phyloP scores from a whole-genome alignment of 2,888 invertebrate species.

The Tetramorium bicarinatum region DNA sequence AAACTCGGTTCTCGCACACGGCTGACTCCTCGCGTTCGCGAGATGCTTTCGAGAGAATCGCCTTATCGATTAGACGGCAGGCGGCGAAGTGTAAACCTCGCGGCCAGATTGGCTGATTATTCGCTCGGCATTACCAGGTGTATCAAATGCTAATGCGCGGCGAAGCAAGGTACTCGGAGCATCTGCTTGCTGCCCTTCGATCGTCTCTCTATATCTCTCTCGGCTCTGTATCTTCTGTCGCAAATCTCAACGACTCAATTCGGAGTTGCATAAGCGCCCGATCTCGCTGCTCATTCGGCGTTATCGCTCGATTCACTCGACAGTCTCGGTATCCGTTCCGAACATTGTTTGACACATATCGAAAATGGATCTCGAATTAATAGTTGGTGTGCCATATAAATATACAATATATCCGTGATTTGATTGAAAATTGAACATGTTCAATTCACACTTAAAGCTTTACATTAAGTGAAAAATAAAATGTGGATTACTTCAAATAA shows the following conservation, averaged over 20 bases:
- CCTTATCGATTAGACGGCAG: slow-evolving; percentile 36
- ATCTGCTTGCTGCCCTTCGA: slow-evolving; percentile 51
- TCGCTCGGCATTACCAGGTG: slow-evolving; percentile 56
- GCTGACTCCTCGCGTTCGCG: slow-evolving; percentile 17
- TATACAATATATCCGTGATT: neutral
- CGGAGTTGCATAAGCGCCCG: slow-evolving; percentile 10
- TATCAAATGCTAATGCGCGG: slow-evolving; percentile 51
- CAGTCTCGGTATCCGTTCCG: neutral
- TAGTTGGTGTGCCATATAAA: neutral
- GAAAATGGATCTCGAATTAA: slow-evolving; percentile 9
- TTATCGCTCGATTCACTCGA: slow-evolving; percentile 37
- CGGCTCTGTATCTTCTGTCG: slow-evolving; percentile 22
- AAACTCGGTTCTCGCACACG: neutral
- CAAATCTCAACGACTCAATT: slow-evolving; percentile 49
- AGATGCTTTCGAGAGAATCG: slow-evolving; percentile 32
- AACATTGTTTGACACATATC: slow-evolving; percentile 10
- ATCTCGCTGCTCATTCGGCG: slow-evolving; percentile 24
- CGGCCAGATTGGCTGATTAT: slow-evolving; percentile 46
- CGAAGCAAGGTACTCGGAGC: slow-evolving; percentile 36
- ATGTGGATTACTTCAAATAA: neutral
- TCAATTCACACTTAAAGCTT: neutral
- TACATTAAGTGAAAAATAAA: neutral
- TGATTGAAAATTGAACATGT: neutral
- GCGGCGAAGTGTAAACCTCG: slow-evolving; percentile 49
- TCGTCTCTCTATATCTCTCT: slow-evolving; percentile 45